Evolutionary conservation across 2,888 invertebrate genomes (phyloP), one percentile per base, ranked within the genome.

Genomic region (Drosophila setosimentum): DNA sequence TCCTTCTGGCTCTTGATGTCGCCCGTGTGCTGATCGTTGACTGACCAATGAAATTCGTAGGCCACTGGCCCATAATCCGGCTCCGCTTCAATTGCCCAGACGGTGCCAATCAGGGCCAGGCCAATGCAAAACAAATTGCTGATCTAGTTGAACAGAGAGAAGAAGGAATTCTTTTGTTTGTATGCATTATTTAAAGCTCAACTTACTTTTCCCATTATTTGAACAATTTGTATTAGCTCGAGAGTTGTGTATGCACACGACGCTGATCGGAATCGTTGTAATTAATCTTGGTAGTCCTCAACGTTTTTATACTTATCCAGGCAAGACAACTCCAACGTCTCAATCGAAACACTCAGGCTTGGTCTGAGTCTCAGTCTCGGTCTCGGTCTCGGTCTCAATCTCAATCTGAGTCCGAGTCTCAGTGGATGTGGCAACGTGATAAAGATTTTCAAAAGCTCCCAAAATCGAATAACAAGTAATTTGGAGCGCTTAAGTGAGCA

Each of bases 1-100:
- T 94, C 94, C 76, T 94, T 93, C 78, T 94, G 94, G 78, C 91
- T 92, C 82, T 94, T 94, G 68, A 93, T 92, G 83, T 94, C 94
- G 7, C 94, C 94, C 68, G 94, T 94, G 76, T 94, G 93, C 7
- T 93, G 92, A 88, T 94, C 94, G 68, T 93, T 92, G 5, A 94
- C 94, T 13, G 92, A 81, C 80, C 94, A 94, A 21, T 92, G 92
- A 81, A 94, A 94, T 74, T 93, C 93, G 79, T 94, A 94, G 64
- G 93, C 93, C 33, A 93, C 93, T 66, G 94, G 94, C 1, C 93
- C 94, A 18, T 92, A 86, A 27, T 92, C 91, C 48, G 78, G 76
- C 65, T 90, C 89, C 3, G 78, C 69, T 71, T 92, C 91, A 62
- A 92, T 78, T 27, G 89, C 88, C 42, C 81, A 82, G 10, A 77